Evolutionary conservation across 2,888 invertebrate genomes (phyloP).

Genomic region (Mechanitis mazaeus): DNA sequence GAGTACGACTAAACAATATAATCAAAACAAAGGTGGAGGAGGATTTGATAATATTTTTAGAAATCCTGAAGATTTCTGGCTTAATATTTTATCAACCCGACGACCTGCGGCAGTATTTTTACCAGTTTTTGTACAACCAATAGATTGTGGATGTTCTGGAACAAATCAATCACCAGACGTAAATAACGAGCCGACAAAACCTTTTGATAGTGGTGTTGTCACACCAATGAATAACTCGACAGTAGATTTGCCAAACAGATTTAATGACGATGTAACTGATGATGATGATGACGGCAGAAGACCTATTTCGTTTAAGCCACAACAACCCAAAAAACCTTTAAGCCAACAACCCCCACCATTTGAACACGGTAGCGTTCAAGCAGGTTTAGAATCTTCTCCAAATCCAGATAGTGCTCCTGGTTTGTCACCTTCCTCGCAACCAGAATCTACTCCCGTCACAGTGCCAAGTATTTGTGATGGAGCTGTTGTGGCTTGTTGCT

Average conservation of each 20-base stretch:
- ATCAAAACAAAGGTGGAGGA: constrained; percentile 24
- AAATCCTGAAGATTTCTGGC: background rate
- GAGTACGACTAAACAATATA: constrained; percentile 30
- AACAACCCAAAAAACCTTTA: constrained; percentile 35
- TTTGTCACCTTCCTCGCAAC: background rate
- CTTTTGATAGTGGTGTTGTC: background rate
- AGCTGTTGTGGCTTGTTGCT: constrained; percentile 58
- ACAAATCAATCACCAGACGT: background rate
- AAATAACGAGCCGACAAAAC: background rate
- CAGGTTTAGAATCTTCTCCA: constrained; percentile 22
- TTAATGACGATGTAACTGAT: constrained; percentile 42
- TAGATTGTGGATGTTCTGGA: background rate
- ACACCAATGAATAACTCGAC: background rate
- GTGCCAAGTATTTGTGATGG: constrained; percentile 43
- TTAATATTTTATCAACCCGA: background rate
- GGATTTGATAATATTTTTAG: background rate
- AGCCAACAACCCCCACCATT: constrained; percentile 39
- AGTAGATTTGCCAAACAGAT: constrained; percentile 47
- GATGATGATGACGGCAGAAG: constrained; percentile 44
- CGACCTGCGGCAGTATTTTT: background rate
- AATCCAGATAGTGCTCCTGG: constrained; percentile 1
- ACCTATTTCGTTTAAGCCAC: constrained; percentile 53
- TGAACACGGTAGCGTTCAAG: constrained; percentile 44
- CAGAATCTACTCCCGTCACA: constrained; percentile 33
- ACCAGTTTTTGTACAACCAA: constrained; percentile 1